Evolutionary conservation across 2,888 invertebrate genomes (phyloP).

Genomic region (Elysia crispata): DNA sequence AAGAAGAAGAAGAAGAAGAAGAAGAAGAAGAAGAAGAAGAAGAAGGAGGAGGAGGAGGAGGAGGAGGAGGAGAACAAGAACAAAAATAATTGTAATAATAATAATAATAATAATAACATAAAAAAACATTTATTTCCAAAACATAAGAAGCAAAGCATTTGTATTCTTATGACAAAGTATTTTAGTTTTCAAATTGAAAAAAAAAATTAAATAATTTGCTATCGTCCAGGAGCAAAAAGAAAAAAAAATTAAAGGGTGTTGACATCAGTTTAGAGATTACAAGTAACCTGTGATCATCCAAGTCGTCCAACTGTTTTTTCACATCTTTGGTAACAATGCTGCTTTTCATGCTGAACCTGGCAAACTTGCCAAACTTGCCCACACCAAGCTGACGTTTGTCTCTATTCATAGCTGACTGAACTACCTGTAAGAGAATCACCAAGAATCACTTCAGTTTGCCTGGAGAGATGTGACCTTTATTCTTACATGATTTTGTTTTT

Average conservation of each 20-base stretch:
- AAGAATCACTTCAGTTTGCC: no score
- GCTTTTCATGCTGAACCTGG: slow-evolving; percentile 81
- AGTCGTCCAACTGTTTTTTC: slow-evolving; percentile 89
- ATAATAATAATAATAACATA: background rate
- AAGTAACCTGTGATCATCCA: slow-evolving; percentile 87
- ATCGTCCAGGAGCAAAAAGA: no score
- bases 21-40: slow-evolving; percentile 9
- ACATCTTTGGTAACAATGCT: slow-evolving; percentile 81
- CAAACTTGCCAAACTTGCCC: slow-evolving; percentile 88
- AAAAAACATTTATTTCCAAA: no score
- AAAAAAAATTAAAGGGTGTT: no score
- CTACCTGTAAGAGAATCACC: slow-evolving; percentile 75
- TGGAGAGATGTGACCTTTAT: no score
- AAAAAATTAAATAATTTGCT: no score
- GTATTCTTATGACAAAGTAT: no score
- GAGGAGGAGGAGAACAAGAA: background rate
- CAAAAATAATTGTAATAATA: background rate
- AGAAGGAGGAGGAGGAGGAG: background rate
- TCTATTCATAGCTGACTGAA: slow-evolving; percentile 93
- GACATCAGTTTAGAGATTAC: background rate
- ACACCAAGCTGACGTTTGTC: slow-evolving; percentile 90
- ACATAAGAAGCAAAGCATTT: no score
- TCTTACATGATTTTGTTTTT: no score
- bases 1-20: slow-evolving; percentile 9
- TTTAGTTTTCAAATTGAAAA: no score